A percentile compares a stretch with the other conserved stretches of the same genome.
Conservation (phyloP, 2,797 vertebrate species). For the Arnoldichthys spilopterus region DNA sequence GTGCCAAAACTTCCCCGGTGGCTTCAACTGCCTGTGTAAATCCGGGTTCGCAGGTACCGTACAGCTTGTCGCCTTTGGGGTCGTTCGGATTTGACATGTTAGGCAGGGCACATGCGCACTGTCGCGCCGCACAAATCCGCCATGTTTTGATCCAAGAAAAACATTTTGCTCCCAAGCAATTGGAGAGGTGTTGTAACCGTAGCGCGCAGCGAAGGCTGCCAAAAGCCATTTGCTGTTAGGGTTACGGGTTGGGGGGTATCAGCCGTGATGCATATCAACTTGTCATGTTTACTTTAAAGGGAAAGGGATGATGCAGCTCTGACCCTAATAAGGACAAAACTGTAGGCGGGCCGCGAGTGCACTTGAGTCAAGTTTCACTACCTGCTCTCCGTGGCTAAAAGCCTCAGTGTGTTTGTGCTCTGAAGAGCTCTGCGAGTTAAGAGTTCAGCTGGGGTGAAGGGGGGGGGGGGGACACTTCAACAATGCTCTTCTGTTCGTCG, state of each 20-base stretch:
- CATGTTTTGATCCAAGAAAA: conserved; percentile 69
- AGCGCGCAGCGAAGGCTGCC: conserved; percentile 64
- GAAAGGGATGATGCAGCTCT: conserved; percentile 69
- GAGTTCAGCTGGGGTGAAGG: conserved; percentile 32
- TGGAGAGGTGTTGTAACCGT: conserved; percentile 71
- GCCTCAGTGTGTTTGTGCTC: conserved; percentile 32
- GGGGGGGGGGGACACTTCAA: not conserved
- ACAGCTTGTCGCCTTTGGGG: conserved; percentile 40
- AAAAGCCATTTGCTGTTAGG: conserved; percentile 69
- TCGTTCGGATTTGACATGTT: conserved; percentile 60
- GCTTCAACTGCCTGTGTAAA: conserved; percentile 95
- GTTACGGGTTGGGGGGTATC: conserved; percentile 70
- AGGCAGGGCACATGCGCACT: conserved; percentile 24
- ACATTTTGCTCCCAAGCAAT: conserved; percentile 75
- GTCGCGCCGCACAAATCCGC: conserved; percentile 45
- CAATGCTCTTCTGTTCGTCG: conserved; percentile 5
- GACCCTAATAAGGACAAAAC: conserved; percentile 62
- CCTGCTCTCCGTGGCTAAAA: conserved; percentile 36
- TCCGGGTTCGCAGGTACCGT: conserved; percentile 92
- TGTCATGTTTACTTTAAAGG: conserved; percentile 80
- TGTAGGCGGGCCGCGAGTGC: conserved; percentile 59
- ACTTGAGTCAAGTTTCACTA: conserved; percentile 64
- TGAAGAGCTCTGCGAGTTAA: conserved; percentile 22
- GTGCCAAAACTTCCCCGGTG: conserved; percentile 93
- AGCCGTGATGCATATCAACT: conserved; percentile 72